These are phyloP conservation scores for Chelon labrosus DNA, from an alignment of 2,797 vertebrate species.

Conservation along the genomic window DNA sequence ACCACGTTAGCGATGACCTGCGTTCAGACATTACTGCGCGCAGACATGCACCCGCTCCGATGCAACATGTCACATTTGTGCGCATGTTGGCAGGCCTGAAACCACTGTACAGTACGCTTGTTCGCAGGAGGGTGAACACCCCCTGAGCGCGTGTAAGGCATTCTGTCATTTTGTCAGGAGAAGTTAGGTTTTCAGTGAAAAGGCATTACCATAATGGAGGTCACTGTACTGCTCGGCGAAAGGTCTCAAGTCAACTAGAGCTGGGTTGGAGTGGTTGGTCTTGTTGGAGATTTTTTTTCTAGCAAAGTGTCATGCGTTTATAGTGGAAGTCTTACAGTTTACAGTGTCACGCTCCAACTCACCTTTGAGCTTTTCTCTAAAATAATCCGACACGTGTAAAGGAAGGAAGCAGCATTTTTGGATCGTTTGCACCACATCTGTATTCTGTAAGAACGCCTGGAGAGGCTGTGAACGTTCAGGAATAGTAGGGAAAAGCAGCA, in stretches of 20 bases:
- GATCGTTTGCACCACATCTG: conserved; percentile 35
- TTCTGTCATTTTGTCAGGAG: conserved; percentile 77
- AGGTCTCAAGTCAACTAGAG: conserved; percentile 46
- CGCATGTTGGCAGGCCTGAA: conserved; percentile 52
- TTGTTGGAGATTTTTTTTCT: conserved; percentile 24
- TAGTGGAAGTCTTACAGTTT: conserved; percentile 10
- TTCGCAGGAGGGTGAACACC: conserved; percentile 60
- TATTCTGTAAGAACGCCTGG: conserved; percentile 28
- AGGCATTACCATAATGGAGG: conserved; percentile 59
- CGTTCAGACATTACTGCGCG: conserved; percentile 41
- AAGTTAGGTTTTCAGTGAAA: conserved; percentile 60
- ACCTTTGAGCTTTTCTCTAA: conserved; percentile 34
- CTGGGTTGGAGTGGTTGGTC: conserved; percentile 18
- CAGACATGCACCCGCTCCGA: conserved; percentile 52
- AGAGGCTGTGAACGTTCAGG: conserved; percentile 43
- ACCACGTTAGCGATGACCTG: conserved; percentile 49
- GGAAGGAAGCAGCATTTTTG: conserved; percentile 26
- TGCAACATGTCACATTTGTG: conserved; percentile 74
- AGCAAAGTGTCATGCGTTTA: conserved; percentile 21
- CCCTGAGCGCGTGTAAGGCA: conserved; percentile 52
- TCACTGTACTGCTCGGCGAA: conserved; percentile 50
- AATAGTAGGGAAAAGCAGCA: conserved; percentile 43
- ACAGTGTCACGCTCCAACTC: conserved; percentile 30
- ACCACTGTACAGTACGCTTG: conserved; percentile 52
- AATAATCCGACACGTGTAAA: conserved; percentile 38